A percentile compares a stretch with the other conserved stretches of the same genome.
Conservation (phyloP, 2,113 vertebrate species). For the Lamprotornis superbus region DNA sequence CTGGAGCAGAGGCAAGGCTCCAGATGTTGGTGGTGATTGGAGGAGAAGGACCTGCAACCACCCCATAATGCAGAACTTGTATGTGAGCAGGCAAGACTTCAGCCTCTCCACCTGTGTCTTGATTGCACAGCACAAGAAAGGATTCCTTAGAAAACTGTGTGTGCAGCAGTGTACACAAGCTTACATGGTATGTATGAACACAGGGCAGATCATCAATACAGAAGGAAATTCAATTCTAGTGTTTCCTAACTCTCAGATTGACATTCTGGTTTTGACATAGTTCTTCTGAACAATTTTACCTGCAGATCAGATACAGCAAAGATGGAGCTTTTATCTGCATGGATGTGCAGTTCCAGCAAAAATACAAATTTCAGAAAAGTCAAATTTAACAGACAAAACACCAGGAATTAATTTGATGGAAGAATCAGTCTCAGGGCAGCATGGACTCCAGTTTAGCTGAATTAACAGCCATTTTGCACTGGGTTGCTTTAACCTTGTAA, state of each 20-base stretch:
- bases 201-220: not conserved
- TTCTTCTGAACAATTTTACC: not conserved
- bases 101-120: not conserved
- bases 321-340: not conserved
- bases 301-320: not conserved
- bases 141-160: not conserved
- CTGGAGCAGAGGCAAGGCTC: not conserved
- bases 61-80: not conserved
- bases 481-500: not conserved
- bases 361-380: not conserved
- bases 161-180: not conserved
- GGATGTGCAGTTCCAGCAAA: not conserved
- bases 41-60: not conserved
- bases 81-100: not conserved
- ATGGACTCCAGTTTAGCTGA: not conserved
- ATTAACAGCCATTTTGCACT: not conserved
- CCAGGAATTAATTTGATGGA: not conserved
- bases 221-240: not conserved
- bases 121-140: not conserved
- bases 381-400: not conserved
- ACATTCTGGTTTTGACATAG: not conserved
- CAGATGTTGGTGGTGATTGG: not conserved
- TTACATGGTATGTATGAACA: fast-evolving
- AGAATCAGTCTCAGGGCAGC: not conserved
- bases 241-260: not conserved